Evolutionary conservation across 23 tunicate species (phyloP), one percentile per base, ranked within the genome.

Genomic region (Botrylloides violaceus): DNA sequence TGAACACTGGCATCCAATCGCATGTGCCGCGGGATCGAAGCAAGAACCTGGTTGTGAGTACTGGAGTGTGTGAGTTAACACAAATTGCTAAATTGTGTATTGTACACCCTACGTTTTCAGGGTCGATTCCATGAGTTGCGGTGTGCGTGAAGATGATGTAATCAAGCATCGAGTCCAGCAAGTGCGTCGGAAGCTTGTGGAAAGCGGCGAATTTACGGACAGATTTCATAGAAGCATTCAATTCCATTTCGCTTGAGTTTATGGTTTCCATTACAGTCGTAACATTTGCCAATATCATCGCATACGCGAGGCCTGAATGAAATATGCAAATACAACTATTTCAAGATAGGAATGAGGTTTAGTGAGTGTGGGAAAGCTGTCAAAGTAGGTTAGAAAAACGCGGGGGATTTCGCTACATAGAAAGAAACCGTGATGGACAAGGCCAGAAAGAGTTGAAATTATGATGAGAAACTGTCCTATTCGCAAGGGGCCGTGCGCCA

Each of bases 211-310:
- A 85, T 19, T 64, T 49, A 3, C 65, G 30, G 21, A 85, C 63
- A 12, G 73, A 47, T 60, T 66, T 79, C 59, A 79, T 62, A 6
- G 48, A 34, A 34, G 58, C 79, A 19, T 49, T 55, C 58, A 85
- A 74, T 15, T 80, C 68, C 1, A 80, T 75, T 32, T 80, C 36
- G 22, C 37, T 24, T 0, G 84, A 76, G 36, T 33, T 70, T 0
- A 87, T 59, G 34, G 74, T 84, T 37, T 87, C 70, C 2, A 87
- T 36, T 3, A 76, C 79, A 27, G 61, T 81, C 5, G 95, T 80
- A 1, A 87, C 95, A 64, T 80, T 76, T 1, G 77, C 95, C 38
- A 87, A 79, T 3, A 87, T 87, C 4, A 79, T 70, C 15, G 95
- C 95, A 31, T 72, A 87, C 6, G 80, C 36, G 0, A 87, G 37